Percentiles rank a stretch among this genome's conserved stretches.
Conservation (phyloP, 1,140 invertebrate genomes). For the Planococcus citri region DNA sequence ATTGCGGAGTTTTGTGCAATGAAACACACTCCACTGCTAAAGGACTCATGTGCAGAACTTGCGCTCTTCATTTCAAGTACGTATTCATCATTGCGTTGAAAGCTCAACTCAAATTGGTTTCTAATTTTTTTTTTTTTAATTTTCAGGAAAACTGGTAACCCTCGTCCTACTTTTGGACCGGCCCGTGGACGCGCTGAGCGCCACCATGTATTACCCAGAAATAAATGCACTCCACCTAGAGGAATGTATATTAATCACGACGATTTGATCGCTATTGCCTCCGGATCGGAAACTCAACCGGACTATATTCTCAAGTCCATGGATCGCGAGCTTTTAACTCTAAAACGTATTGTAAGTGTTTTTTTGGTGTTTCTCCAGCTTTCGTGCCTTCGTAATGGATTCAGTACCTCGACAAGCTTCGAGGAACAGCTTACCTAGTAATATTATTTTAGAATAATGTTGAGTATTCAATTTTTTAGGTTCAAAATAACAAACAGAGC, state of each 20-base stretch:
- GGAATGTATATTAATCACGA: slow-evolving; percentile 97
- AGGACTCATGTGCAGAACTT: slow-evolving; percentile 62
- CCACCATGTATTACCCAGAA: slow-evolving; percentile 42
- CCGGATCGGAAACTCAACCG: slow-evolving; percentile 47
- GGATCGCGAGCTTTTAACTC: slow-evolving; percentile 82
- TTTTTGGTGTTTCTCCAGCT: too few species aligned
- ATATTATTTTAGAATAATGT: too few species aligned
- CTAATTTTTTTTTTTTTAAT: not conserved
- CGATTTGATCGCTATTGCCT: slow-evolving; percentile 78
- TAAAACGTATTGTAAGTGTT: slow-evolving; percentile 78
- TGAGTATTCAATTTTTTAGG: slow-evolving; percentile 43
- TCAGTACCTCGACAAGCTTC: slow-evolving; percentile 25
- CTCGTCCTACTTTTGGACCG: slow-evolving; percentile 41
- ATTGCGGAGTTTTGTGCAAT: slow-evolving; percentile 62
- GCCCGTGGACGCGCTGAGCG: slow-evolving; percentile 35
- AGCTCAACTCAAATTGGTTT: not conserved
- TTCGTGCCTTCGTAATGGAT: not conserved
- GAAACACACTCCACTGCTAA: slow-evolving; percentile 58
- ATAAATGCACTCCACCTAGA: slow-evolving; percentile 82
- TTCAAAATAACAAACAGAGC: slow-evolving; percentile 88
- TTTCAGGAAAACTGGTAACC: slow-evolving; percentile 40
- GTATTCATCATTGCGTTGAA: slow-evolving; percentile 21
- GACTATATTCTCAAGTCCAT: slow-evolving; percentile 76
- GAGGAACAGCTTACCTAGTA: slow-evolving; percentile 15
- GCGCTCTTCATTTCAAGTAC: slow-evolving; percentile 68